Conservation (phyloP, 2,113 vertebrate species). For the Leptodactylus fuscus region DNA sequence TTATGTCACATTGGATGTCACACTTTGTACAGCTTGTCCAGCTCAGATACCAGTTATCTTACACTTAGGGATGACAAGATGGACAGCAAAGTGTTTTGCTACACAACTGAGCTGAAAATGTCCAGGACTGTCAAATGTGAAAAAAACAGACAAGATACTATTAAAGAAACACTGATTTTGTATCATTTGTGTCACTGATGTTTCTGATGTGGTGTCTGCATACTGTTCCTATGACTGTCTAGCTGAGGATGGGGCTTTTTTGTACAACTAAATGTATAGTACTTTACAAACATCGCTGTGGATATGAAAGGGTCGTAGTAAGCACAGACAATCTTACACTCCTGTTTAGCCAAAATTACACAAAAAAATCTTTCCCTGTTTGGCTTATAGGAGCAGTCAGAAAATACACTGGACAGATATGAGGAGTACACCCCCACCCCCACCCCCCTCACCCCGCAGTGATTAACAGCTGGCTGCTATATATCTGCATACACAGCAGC, state of each 20-base stretch:
- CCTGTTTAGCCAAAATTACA: no score
- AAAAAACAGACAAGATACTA: neutral
- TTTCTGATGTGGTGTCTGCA: neutral
- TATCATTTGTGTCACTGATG: neutral
- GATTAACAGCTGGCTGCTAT: no score
- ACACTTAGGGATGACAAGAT: neutral
- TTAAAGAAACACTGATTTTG: neutral
- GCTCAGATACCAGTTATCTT: neutral
- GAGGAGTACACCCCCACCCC: no score
- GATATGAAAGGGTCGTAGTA: neutral
- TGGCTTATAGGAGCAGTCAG: no score
- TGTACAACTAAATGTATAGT: no score
- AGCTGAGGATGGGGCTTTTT: neutral
- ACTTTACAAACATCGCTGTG: no score
- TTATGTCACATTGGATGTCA: neutral
- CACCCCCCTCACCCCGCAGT: no score
- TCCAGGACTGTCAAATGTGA: slow-evolving; percentile 3
- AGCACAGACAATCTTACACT: no score
- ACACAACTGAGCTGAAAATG: neutral
- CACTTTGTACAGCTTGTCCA: neutral
- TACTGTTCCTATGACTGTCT: neutral
- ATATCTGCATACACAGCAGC: no score
- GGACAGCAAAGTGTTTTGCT: neutral
- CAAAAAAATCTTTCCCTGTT: no score
- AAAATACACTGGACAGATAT: no score